A percentile compares a stretch with the other conserved stretches of the same genome.
Conservation (phyloP, 2,113 vertebrate species). For the Ahaetulla prasina region DNA sequence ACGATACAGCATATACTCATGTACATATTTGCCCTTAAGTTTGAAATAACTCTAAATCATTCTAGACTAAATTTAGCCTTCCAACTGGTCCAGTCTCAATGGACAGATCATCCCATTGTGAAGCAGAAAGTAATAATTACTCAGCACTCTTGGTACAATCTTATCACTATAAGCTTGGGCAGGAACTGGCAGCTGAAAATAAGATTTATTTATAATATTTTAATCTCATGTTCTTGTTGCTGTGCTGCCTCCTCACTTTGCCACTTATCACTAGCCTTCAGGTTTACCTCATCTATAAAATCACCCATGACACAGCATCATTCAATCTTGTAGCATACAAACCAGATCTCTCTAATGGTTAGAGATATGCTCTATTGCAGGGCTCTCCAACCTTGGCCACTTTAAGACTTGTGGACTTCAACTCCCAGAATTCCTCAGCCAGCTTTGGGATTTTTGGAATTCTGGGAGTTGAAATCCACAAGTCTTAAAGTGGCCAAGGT, state of each 20-base stretch:
- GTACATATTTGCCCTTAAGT: neutral
- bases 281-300: neutral
- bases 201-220: neutral
- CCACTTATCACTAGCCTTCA: neutral
- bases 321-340: neutral
- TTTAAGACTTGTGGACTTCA: no score
- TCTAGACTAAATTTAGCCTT: neutral
- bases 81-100: neutral
- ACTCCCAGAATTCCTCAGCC: no score
- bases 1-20: no score
- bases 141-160: rapidly evolving
- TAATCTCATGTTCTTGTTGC: neutral
- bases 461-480: no score
- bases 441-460: no score
- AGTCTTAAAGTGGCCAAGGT: no score
- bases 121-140: constrained; percentile 2
- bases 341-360: neutral
- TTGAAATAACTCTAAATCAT: neutral
- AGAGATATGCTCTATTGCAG: neutral
- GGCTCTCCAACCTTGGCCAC: no score
- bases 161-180: neutral
- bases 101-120: neutral
- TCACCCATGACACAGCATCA: neutral
- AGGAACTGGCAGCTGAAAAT: neutral
- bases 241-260: neutral